phyloP scores from a whole-genome alignment of 2,113 vertebrate genomes.

The Azemiops feae region DNA sequence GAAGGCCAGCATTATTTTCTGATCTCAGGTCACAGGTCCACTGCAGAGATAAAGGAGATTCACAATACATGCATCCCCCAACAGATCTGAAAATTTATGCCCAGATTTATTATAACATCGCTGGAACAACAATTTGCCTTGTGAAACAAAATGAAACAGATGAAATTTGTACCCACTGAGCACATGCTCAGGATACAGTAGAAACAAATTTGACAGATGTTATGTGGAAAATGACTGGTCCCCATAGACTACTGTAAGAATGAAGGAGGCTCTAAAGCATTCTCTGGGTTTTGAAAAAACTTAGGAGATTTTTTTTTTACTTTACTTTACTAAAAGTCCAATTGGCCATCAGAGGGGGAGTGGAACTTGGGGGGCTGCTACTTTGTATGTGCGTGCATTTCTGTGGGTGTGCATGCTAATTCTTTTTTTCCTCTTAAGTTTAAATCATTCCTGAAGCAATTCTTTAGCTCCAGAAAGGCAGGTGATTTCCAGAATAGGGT shows the following conservation, averaged over 20 bases:
- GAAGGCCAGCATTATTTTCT: not conserved
- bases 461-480: not conserved
- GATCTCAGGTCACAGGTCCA: not conserved
- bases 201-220: not conserved
- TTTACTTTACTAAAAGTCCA: not conserved
- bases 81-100: not conserved
- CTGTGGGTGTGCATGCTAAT: not conserved
- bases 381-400: not conserved
- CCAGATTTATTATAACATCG: not conserved
- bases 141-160: not conserved
- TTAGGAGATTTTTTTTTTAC: not conserved
- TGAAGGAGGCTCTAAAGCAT: not conserved
- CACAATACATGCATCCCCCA: not conserved
- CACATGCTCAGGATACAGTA: not conserved
- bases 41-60: not conserved
- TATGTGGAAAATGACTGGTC: not conserved
- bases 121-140: not conserved
- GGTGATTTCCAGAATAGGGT: not conserved
- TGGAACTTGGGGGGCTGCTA: not conserved
- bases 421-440: not conserved
- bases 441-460: not conserved
- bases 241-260: not conserved
- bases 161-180: not conserved
- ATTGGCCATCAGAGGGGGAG: not conserved
- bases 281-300: not conserved